These are phyloP conservation scores for Pyralis farinalis DNA, from an alignment of 2,888 invertebrate genomes.

Conservation along the genomic window DNA sequence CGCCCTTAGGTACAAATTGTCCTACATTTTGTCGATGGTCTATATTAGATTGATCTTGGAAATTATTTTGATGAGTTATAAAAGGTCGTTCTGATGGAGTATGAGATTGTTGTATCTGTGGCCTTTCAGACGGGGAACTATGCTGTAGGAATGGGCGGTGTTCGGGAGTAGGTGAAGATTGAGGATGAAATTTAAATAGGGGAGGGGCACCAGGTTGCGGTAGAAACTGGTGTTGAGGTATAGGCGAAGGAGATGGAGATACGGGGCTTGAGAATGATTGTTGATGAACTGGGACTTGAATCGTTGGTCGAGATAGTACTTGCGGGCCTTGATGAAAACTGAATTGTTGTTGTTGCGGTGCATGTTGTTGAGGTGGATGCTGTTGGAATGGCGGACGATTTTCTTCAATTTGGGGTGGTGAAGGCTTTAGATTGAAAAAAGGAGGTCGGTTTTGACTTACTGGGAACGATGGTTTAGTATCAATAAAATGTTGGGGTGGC, in stretches of 20 bases:
- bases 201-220: conserved; percentile 66
- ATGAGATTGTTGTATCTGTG: conserved; percentile 37
- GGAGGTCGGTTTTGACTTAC: conserved; percentile 58
- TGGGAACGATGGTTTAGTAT: conserved; percentile 53
- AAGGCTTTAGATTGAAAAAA: conserved; percentile 68
- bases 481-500: conserved; percentile 61
- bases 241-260: conserved; percentile 48
- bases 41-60: conserved; percentile 44
- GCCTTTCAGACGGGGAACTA: conserved; percentile 42
- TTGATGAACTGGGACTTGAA: conserved; percentile 42
- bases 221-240: conserved; percentile 56
- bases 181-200: conserved; percentile 61
- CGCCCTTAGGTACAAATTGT: conserved; percentile 82
- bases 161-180: conserved; percentile 52
- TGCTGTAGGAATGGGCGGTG: conserved; percentile 46
- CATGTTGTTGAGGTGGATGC: conserved; percentile 43
- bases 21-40: conserved; percentile 69
- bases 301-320: conserved; percentile 47
- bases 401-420: conserved; percentile 64
- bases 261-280: conserved; percentile 45
- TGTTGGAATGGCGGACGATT: conserved; percentile 63
- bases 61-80: conserved; percentile 34
- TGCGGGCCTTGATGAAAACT: conserved; percentile 70
- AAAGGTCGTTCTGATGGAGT: conserved; percentile 48
- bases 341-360: conserved; percentile 58